Evolutionary conservation across 2,888 invertebrate genomes (phyloP), one percentile per base, ranked within the genome.

Genomic region (Folsomia candida): DNA sequence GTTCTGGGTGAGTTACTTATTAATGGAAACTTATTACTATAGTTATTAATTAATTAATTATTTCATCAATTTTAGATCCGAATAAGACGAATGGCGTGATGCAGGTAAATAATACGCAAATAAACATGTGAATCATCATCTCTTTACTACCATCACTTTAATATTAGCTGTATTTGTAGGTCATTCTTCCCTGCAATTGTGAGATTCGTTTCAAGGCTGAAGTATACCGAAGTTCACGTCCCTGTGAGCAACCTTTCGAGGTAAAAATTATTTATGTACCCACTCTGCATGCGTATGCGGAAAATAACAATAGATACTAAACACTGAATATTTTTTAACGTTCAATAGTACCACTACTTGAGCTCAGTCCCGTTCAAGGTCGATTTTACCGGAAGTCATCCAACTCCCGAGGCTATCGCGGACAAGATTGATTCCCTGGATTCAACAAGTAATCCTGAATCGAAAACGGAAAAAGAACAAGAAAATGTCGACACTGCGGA

Each of bases 111-210:
- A n/a, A n/a, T n/a, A n/a, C n/a, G n/a, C n/a, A n/a, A n/a, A 71
- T 59, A 54, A 54, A 54, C 6, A 54, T 14, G 20, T 54, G 22
- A n/a, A 20, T 54, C n/a, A 20, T 14, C 18, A 54, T 4, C n/a
- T 6, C 18, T n/a, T 6, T 54, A 6, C n/a, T 18, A 54, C 54
- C 6, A 54, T 6, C 6, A 54, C 6, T 54, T 37, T 54, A 20
- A 54, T 4, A 47, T 47, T 47, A 47, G 47, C 47, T 47, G 9
- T 14, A 54, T 54, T 6, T 54, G 6, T 60, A 71, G 27, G 64
- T 70, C 0, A 72, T 67, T 4, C 66, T 75, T 9, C 68, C 75
- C 2, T 75, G 75, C 60, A 51, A 59, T 18, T 75, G 75, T 29
- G 66, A 70, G 18, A 62, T 75, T 2, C 27, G 61, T 14, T 64